Base-by-base conservation (phyloP, 2,797 vertebrate genomes). In the Micromesistius poutassou region DNA sequence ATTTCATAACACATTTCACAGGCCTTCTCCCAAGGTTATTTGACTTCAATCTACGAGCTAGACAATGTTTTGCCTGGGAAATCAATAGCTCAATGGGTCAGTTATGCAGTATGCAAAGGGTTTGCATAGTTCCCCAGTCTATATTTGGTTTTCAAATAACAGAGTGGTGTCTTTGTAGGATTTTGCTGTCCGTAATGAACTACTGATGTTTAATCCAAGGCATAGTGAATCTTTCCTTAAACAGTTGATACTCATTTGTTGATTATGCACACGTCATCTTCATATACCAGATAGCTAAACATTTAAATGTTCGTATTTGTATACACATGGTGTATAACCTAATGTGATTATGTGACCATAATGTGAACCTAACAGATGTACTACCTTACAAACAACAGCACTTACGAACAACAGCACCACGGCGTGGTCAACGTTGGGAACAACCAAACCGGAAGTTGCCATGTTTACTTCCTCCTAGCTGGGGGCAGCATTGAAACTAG, bases 61-160 rank as follows among this genome's bases (percentile, higher is more conserved):
- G 80, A 83, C 68, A 19, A 28, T 78, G 22, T 74, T 76, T 62
- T 74, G n/a, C 73, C 66, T 6, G 76, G 25, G 30, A 80, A 86
- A 88, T 91, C 89, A 89, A 92, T 90, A 89, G n/a, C 79, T 91
- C 83, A 89, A 90, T 92, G 88, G 78, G 83, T 77, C 31, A 62
- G 77, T 86, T 87, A 87, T 81, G 80, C 87, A 74, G 28, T 73
- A 36, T 83, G 55, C n/a, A 42, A 77, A 36, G 77, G n/a, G 38
- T 31, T 9, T 19, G 73, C 50, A 81, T 71, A 77, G 55, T 62
- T 22, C 55, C 12, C 16, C 6, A 22, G 4, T 25, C 55, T 62
- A 25, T 36, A 80, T 66, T 46, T 50, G 35, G 1, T 62, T 36
- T 74, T 46, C 46, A 87, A 80, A 83, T 80, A 22, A 77, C 74